Evolutionary conservation across 2,888 invertebrate species (phyloP), one percentile per base, ranked within the genome.

Genomic region (Lithophane ornitopus): DNA sequence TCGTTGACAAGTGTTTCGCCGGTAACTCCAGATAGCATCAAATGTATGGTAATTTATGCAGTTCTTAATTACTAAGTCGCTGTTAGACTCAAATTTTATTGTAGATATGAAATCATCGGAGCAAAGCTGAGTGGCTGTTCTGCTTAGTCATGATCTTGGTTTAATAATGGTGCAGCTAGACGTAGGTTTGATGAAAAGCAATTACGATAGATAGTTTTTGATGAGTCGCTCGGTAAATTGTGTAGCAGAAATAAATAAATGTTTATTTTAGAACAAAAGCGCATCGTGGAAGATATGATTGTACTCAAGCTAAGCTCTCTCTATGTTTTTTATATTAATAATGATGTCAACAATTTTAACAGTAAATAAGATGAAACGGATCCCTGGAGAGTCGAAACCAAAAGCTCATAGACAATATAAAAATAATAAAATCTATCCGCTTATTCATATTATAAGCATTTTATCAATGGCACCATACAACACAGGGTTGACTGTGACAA

Each of bases 1-100:
- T 75, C 74, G 90, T 88, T 90, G 90, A 90, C 87, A 89, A 89
- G 83, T 84, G 87, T 80, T 86, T 66, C 63, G 87, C 89, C 78
- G 88, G 88, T 86, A 84, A 78, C 80, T 61, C 76, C 72, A 81
- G 91, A 91, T 91, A 88, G 78, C 80, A 91, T 91, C 91, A 79
- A 85, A 90, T 89, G 49, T 81, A 91, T 90, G 91, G 84, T 86
- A 91, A 90, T 91, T 82, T 91, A 91, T 91, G 88, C 89, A 89
- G 89, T 89, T 84, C 81, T 89, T 91, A 91, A 91, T 91, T 89
- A 89, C 88, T 88, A 81, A 89, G 85, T 81, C 79, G 84, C 73
- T 80, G 81, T 85, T 78, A 85, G 77, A 78, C 71, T 74, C 63
- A 76, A 83, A 78, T 84, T 76, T 84, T 76, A 80, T 79, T 74